A percentile compares a stretch with the other conserved stretches of the same genome.
phyloP scores from a whole-genome alignment of 2,797 vertebrate genomes.

The Poeciliopsis turneri region DNA sequence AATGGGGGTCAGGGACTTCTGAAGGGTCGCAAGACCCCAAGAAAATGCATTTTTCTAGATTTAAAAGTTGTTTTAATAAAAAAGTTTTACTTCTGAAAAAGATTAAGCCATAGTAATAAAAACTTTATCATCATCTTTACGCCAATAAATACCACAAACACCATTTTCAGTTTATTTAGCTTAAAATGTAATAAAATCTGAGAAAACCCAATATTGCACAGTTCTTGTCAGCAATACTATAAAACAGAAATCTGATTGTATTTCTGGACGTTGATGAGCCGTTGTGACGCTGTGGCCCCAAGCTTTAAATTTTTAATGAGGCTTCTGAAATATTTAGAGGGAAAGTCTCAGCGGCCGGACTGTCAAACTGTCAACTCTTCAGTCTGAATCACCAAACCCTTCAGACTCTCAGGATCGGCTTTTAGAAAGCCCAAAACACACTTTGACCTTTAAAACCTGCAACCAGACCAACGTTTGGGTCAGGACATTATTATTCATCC shows the following conservation, averaged over 20 bases:
- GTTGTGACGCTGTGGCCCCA: neutral
- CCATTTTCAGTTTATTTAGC: neutral
- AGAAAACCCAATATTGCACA: neutral
- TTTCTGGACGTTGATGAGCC: neutral
- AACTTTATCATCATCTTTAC: neutral
- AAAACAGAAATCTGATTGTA: neutral
- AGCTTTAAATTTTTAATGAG: neutral
- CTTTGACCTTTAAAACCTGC: slow-evolving; percentile 7
- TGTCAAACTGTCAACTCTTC: slow-evolving; percentile 13
- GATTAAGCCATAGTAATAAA: neutral
- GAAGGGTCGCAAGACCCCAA: too few relatives aligned
- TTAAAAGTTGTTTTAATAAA: neutral
- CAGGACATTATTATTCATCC: too few relatives aligned
- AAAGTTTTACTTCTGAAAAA: neutral
- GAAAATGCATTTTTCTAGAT: neutral
- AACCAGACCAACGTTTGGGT: neutral
- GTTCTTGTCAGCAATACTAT: neutral
- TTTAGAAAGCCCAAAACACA: slow-evolving; percentile 16
- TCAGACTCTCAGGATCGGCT: neutral
- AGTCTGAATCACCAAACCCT: neutral
- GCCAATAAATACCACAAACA: neutral
- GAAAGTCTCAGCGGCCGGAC: slow-evolving; percentile 4
- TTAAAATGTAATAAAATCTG: neutral
- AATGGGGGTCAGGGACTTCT: neutral
- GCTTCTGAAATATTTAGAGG: slow-evolving; percentile 21